Evolutionary conservation across 2,113 vertebrate genomes (phyloP).

Genomic region (Halcyon senegalensis): DNA sequence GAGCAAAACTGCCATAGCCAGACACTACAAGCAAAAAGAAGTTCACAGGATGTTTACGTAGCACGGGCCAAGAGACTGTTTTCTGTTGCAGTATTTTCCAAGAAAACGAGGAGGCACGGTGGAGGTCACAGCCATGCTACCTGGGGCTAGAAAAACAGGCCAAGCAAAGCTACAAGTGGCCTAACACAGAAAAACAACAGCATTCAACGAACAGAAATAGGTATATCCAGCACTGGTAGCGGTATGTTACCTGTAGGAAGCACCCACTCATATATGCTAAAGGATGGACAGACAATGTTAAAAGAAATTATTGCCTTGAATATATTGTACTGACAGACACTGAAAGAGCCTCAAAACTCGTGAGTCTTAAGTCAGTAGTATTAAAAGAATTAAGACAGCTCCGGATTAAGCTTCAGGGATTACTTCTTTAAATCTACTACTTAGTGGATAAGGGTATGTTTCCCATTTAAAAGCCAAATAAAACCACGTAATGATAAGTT

Average conservation of each 20-base stretch:
- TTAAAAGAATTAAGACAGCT: background rate
- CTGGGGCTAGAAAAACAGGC: background rate
- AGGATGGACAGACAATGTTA: fast-evolving
- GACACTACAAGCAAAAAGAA: background rate
- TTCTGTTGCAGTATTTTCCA: background rate
- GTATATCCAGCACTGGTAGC: background rate
- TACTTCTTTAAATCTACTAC: background rate
- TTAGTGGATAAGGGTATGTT: background rate
- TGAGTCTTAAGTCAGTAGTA: background rate
- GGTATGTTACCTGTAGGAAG: background rate
- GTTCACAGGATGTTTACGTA: fast-evolving
- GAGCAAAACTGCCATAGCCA: background rate
- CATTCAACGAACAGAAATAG: background rate
- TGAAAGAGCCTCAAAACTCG: background rate
- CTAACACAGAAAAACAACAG: background rate
- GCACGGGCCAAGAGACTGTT: background rate
- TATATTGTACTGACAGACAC: too few relatives aligned
- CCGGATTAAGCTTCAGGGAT: background rate
- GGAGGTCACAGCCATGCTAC: fast-evolving
- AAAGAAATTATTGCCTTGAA: background rate
- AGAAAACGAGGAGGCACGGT: background rate
- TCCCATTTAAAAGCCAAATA: background rate
- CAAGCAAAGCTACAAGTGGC: background rate
- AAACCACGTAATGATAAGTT: background rate
- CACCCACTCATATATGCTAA: background rate